Base-by-base conservation (phyloP, 92 coral and sea anemone species). In the Epizoanthus fatuus region DNA sequence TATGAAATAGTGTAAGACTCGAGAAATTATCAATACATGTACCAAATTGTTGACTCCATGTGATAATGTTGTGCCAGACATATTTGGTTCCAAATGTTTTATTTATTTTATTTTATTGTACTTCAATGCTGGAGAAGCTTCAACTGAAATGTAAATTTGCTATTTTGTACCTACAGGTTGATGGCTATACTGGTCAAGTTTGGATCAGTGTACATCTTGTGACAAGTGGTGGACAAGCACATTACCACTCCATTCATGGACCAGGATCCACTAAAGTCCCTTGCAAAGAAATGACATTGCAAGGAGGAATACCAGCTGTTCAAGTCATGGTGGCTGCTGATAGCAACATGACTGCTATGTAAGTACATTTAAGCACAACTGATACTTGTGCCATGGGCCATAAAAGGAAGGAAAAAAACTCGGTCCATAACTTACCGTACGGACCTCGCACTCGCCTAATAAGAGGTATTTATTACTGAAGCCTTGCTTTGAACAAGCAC, bases 231-330 rank as follows among this genome's bases (percentile, higher is more conserved):
- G 99, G 99, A 14, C 86, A 87, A 25, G 97, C 98, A n/a, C 99
- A 97, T 75, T 97, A 95, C 74, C 99, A 97, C 74, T 95, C 98
- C n/a, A 93, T 97, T 79, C 98, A 94, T 84, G 99, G 99, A 16
- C 99, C 99, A 5, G 99, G 99, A 35, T 97, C 99, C 17, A 95
- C 99, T 14, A 97, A 97, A 88, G 96, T 97, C 44, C 99, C 99
- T 53, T 97, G 99, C 71, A 93, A 92, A 38, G 95, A 95, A 81
- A 87, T 92, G 2, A 90, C 91, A 3, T 86, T 97, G n/a, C 92
- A 92, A 25, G 99, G 94, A 13, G 99, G 92, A 16, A 87, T 97
- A 7, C 96, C 98, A 51, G 99, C 99, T 75, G 95, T 96, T 56
- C 98, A 96, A 63, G 96, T 96, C 49, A 83, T 96, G 95, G 99